Conservation (phyloP, 2,113 vertebrate genomes). For the Microtus montanus region DNA sequence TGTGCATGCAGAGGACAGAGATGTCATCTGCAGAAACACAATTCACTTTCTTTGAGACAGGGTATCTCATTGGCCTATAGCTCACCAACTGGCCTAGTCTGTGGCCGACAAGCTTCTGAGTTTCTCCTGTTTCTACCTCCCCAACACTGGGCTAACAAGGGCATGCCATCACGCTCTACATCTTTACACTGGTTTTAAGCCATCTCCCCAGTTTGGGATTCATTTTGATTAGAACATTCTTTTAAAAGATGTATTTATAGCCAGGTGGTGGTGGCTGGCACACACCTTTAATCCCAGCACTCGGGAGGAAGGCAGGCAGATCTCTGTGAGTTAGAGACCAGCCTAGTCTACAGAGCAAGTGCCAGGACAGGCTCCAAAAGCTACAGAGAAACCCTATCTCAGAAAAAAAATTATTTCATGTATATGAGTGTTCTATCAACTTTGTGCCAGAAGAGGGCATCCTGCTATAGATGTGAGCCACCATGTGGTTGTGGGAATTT, state of each 20-base stretch:
- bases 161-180: background rate
- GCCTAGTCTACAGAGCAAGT: too few relatives aligned
- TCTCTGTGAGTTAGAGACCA: too few relatives aligned
- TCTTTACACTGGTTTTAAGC: background rate
- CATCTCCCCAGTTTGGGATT: background rate
- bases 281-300: too few relatives aligned
- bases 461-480: background rate
- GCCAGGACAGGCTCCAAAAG: too few relatives aligned
- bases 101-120: background rate
- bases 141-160: background rate
- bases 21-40: background rate
- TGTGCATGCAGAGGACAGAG: background rate
- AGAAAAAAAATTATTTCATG: too few relatives aligned
- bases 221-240: background rate
- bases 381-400: too few relatives aligned
- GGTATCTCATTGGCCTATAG: background rate
- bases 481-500: background rate
- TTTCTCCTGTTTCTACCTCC: background rate
- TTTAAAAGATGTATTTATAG: background rate
- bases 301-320: too few relatives aligned
- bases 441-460: background rate
- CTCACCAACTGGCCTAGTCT: background rate
- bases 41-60: too few relatives aligned
- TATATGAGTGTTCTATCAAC: background rate
- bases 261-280: too few relatives aligned